phyloP scores from a whole-genome alignment of 1,140 invertebrate species.

The Cyclargus thomasi region DNA sequence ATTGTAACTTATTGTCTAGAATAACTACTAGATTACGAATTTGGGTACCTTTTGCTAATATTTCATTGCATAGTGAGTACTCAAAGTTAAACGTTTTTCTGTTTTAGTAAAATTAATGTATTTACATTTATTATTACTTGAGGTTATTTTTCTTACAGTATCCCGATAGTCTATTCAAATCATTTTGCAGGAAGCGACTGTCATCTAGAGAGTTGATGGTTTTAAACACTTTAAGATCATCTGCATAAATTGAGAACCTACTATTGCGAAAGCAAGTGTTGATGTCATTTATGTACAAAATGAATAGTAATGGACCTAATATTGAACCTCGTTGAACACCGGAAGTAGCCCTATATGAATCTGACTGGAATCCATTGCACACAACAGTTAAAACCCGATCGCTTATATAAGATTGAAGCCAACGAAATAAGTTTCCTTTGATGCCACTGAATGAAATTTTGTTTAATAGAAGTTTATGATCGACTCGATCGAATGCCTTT shows the following conservation, averaged over 20 bases:
- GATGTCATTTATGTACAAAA: slow-evolving; percentile 43
- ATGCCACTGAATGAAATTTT: slow-evolving; percentile 23
- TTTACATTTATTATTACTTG: slow-evolving; percentile 30
- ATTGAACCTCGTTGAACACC: slow-evolving; percentile 40
- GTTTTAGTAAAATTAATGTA: no score
- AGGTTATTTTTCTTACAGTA: slow-evolving; percentile 32
- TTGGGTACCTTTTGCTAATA: no score
- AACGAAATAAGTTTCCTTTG: slow-evolving; percentile 19
- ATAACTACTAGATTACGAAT: no score
- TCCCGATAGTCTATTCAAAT: slow-evolving; percentile 27
- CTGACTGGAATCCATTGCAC: slow-evolving; percentile 21
- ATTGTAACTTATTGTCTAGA: no score
- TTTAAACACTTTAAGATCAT: slow-evolving; percentile 44
- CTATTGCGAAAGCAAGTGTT: slow-evolving; percentile 30
- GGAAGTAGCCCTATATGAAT: slow-evolving; percentile 22
- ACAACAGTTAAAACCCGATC: slow-evolving; percentile 20
- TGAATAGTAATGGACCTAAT: slow-evolving; percentile 38
- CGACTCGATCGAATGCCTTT: no score
- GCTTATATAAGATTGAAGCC: slow-evolving; percentile 17
- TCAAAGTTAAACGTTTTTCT: no score
- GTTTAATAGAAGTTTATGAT: slow-evolving; percentile 19
- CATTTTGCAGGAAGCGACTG: slow-evolving; percentile 23
- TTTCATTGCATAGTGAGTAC: no score
- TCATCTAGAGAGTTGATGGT: slow-evolving; percentile 22
- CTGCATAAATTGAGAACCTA: slow-evolving; percentile 37